Conservation (phyloP, 1,140 invertebrate genomes). For the Scaptomyza montana region DNA sequence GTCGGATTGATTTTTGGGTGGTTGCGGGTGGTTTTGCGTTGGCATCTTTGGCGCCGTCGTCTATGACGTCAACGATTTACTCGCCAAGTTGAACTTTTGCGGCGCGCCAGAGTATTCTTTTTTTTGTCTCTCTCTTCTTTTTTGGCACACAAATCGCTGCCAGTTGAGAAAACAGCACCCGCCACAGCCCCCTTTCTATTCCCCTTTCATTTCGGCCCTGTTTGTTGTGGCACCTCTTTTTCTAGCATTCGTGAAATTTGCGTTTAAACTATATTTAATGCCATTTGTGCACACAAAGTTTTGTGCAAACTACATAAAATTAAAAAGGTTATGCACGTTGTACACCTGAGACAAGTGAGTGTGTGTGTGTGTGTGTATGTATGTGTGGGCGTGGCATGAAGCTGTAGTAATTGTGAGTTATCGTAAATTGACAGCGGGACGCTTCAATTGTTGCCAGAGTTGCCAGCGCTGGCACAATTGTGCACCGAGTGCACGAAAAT, state of each 20-base stretch:
- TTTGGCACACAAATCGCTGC: conserved; percentile 34
- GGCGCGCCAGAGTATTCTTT: conserved; percentile 29
- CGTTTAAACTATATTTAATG: conserved; percentile 42
- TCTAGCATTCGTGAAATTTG: conserved; percentile 32
- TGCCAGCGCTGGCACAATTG: too few relatives aligned
- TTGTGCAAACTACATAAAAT: conserved; percentile 27
- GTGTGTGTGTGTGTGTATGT: not conserved
- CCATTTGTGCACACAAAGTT: conserved; percentile 18
- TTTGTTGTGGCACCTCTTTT: conserved; percentile 33
- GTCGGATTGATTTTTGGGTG: not conserved
- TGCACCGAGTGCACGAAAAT: too few relatives aligned
- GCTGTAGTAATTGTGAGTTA: conserved; percentile 38
- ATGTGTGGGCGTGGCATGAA: not conserved
- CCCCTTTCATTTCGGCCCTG: conserved; percentile 6
- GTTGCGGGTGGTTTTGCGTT: not conserved
- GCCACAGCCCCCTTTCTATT: not conserved
- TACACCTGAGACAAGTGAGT: not conserved
- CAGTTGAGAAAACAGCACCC: conserved; percentile 4
- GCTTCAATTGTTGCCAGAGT: conserved; percentile 27
- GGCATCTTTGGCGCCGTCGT: conserved; percentile 27
- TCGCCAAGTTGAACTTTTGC: conserved; percentile 46
- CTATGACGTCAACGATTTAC: conserved; percentile 54
- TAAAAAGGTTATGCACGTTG: conserved; percentile 18
- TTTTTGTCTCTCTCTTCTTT: conserved; percentile 3
- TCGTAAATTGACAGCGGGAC: conserved; percentile 25